Conservation (phyloP, 2,888 invertebrate species). For the Cantharis nigra region DNA sequence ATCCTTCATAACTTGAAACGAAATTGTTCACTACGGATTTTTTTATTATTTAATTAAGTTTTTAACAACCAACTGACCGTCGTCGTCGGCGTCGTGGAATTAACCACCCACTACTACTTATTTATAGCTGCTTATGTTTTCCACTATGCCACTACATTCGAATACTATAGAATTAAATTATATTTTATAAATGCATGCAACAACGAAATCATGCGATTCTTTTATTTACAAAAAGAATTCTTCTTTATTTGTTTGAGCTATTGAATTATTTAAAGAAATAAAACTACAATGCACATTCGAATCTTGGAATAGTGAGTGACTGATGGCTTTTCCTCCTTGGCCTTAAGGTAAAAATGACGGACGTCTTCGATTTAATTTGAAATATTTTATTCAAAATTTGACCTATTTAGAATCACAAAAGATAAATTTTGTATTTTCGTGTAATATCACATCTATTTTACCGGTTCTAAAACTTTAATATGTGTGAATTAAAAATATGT, state of each 20-base stretch:
- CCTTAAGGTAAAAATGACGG: neutral
- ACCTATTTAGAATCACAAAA: neutral
- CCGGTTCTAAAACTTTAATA: neutral
- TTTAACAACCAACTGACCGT: neutral
- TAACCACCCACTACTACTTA: neutral
- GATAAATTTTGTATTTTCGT: neutral
- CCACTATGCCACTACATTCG: neutral
- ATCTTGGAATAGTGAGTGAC: neutral
- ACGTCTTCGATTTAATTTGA: neutral
- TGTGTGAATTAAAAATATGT: neutral
- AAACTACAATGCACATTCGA: neutral
- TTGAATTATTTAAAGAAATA: neutral
- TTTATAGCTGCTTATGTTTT: neutral
- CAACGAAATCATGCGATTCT: neutral
- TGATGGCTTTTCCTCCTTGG: neutral
- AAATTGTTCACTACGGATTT: neutral
- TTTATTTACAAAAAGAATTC: too few relatives aligned
- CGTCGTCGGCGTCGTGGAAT: neutral
- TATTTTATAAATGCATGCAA: neutral
- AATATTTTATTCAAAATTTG: neutral
- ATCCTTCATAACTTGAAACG: neutral
- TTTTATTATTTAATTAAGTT: neutral
- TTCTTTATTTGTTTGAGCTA: too few relatives aligned
- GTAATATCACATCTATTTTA: neutral
- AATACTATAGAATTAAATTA: neutral